Evolutionary conservation across 2,888 invertebrate genomes (phyloP).

Genomic region (Masnerella sp.): DNA sequence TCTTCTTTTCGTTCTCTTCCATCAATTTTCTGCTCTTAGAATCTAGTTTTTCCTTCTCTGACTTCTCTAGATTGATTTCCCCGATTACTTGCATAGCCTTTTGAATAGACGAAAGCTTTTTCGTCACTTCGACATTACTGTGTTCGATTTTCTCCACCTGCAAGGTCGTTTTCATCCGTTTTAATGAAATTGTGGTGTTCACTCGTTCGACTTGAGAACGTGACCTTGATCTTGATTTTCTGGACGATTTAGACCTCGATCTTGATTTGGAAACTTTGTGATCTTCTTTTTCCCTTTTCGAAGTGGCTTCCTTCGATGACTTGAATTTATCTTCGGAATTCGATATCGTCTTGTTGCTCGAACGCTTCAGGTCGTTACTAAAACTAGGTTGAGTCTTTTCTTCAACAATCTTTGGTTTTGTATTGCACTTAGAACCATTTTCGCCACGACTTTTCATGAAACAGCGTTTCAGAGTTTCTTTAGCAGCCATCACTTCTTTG

Average conservation of each 20-base stretch:
- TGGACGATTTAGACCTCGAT: slow-evolving; percentile 21
- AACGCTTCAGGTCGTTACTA: slow-evolving; percentile 15
- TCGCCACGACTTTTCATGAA: slow-evolving; percentile 63
- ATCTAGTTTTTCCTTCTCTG: too few species aligned
- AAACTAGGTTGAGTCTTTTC: slow-evolving; percentile 64
- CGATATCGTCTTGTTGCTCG: slow-evolving; percentile 10
- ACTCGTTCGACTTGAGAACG: background rate
- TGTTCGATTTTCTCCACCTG: slow-evolving; percentile 7
- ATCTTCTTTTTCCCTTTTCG: background rate
- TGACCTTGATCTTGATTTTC: slow-evolving; percentile 9
- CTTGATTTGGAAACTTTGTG: slow-evolving; percentile 18
- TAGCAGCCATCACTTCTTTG: slow-evolving; percentile 74
- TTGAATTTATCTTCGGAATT: slow-evolving; percentile 24
- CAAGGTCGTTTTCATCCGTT: slow-evolving; percentile 26
- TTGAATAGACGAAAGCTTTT: slow-evolving; percentile 24
- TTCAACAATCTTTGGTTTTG: slow-evolving; percentile 67
- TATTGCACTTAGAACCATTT: slow-evolving; percentile 40
- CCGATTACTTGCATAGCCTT: slow-evolving; percentile 39
- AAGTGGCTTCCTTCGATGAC: slow-evolving; percentile 15
- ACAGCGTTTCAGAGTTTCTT: slow-evolving; percentile 72
- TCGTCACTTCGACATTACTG: slow-evolving; percentile 31
- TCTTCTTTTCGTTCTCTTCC: slow-evolving; percentile 27
- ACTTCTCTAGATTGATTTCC: slow-evolving; percentile 24
- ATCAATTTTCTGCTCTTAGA: slow-evolving; percentile 13
- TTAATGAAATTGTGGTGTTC: slow-evolving; percentile 51